Base-by-base conservation (phyloP, 2,797 vertebrate genomes). In the Vireo griseus region DNA sequence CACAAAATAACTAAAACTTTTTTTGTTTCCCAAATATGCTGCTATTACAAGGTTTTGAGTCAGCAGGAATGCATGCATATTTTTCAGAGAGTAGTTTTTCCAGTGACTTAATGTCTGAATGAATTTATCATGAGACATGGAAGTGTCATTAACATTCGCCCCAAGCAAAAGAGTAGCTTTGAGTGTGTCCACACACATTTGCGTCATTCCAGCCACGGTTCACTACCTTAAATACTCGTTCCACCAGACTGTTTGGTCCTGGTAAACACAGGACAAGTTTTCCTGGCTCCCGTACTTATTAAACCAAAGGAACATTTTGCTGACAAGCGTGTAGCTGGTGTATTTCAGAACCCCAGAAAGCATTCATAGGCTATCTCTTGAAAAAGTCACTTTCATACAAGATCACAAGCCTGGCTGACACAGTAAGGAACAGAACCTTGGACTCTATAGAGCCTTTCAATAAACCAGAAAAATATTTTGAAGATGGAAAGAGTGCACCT, bases 171-270 rank as follows among this genome's bases (percentile, higher is more conserved):
- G 55, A 90, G 71, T 75, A 91, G 76, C 76, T 89, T 81, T 88
- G 61, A 78, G 65, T 67, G 81, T 17, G 68, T 93, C 88, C 59
- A 73, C 73, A 58, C 45, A 35, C 68, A 92, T 85, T 80, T 90
- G 69, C 22, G 45, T 86, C 71, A 86, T 80, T 86, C 68, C 74
- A 84, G 79, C 82, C 71, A 76, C 0, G 3, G 83, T 71, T 96
- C 92, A 84, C 73, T 89, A 85, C 86, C 55, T 80, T 82, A 55
- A 91, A 48, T 75, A 69, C 72, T 88, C 69, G 71, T 79, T 96
- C 44, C 65, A 57, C 26, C 68, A 89, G 83, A 88, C 92, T 92
- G 40, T 94, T 96, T 95, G 92, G 89, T 97, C 88, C 90, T 87
- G 90, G 81, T 92, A 93, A 96, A 95, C 81, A 95, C 13, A 4